Conservation (phyloP, 2,888 invertebrate genomes). For the Agrypnus murinus region DNA sequence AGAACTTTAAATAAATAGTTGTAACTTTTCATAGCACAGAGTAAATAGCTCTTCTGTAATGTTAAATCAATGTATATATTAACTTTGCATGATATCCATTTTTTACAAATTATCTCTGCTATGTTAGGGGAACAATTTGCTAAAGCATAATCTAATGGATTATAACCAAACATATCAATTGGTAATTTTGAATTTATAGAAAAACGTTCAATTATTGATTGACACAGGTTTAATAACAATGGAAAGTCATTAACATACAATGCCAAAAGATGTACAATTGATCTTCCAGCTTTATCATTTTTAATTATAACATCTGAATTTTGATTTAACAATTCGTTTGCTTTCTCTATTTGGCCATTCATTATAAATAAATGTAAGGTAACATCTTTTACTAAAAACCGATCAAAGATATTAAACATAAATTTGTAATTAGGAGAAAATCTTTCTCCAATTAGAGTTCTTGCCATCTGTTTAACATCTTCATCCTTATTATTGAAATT, state of each 20-base stretch:
- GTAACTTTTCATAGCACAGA: neutral
- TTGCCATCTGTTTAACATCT: neutral
- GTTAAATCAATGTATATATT: neutral
- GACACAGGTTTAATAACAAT: neutral
- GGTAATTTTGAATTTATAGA: neutral
- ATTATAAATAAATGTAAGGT: constrained; percentile 29
- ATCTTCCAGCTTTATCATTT: constrained; percentile 6
- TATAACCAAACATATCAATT: constrained; percentile 11
- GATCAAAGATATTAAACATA: constrained; percentile 29
- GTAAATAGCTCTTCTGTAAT: too few species aligned
- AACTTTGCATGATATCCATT: neutral
- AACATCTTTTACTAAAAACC: constrained; percentile 2
- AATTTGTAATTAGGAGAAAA: constrained; percentile 10
- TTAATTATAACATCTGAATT: neutral
- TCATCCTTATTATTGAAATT: neutral
- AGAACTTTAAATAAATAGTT: neutral
- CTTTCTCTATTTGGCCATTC: constrained; percentile 4
- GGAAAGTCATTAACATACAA: constrained; percentile 3
- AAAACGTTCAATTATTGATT: neutral
- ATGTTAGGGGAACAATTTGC: neutral
- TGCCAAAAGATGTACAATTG: constrained; percentile 17
- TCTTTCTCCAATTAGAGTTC: constrained; percentile 11
- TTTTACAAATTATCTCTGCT: constrained; percentile 6
- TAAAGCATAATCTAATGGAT: constrained; percentile 23
- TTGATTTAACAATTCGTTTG: neutral